Percentiles rank a stretch among this genome's conserved stretches.
Conservation (phyloP, 2,797 vertebrate genomes). For the Schizopygopsis pylzovi region DNA sequence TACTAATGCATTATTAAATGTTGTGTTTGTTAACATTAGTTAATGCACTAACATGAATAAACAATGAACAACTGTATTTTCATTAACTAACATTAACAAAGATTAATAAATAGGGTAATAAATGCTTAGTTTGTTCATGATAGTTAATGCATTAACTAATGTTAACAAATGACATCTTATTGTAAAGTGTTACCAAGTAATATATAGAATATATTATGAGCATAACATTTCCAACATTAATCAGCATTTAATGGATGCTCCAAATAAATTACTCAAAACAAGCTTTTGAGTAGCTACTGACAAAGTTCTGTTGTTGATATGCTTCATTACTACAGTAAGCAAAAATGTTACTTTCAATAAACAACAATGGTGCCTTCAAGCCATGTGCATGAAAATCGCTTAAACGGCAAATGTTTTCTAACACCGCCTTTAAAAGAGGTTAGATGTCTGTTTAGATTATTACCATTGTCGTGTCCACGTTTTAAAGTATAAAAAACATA, state of each 20-base stretch:
- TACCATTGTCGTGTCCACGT: not conserved
- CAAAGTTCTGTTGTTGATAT: slow-evolving; percentile 9
- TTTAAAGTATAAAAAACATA: not conserved
- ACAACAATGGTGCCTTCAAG: slow-evolving; percentile 20
- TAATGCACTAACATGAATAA: too few relatives aligned
- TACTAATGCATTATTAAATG: too few relatives aligned
- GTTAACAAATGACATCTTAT: too few relatives aligned
- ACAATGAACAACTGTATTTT: too few relatives aligned
- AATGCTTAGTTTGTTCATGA: too few relatives aligned
- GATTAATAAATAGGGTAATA: too few relatives aligned
- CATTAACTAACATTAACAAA: too few relatives aligned
- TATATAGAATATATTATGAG: not conserved
- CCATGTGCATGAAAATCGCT: slow-evolving; percentile 9
- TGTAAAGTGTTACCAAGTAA: too few relatives aligned
- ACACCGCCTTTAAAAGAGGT: not conserved
- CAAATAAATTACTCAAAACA: slow-evolving; percentile 1
- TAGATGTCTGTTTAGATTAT: slow-evolving; percentile 15
- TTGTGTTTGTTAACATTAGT: too few relatives aligned
- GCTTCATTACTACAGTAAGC: slow-evolving; percentile 16
- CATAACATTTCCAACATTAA: not conserved
- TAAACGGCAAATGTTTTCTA: not conserved
- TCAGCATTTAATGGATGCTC: not conserved
- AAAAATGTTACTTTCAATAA: slow-evolving; percentile 27
- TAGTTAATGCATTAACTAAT: too few relatives aligned
- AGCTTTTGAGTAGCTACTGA: not conserved